Conservation (phyloP, 2,888 invertebrate species). For the Amblyjoppa fuscipennis region DNA sequence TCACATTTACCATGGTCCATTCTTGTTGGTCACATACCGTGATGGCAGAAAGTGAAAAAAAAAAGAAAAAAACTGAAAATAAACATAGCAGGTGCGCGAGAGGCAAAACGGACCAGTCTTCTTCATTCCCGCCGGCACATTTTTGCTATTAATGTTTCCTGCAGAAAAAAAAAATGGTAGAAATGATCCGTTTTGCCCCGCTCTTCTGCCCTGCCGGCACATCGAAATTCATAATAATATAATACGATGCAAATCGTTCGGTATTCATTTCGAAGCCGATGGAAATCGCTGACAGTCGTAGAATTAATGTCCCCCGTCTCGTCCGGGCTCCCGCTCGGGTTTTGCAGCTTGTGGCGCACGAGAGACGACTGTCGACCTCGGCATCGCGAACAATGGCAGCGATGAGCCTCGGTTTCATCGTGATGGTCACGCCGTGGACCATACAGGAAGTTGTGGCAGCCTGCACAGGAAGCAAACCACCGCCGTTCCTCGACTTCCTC, state of each 20-base stretch:
- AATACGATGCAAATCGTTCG: conserved; percentile 64
- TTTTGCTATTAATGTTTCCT: too few relatives aligned
- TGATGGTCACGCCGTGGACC: conserved; percentile 96
- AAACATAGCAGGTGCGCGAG: neutral
- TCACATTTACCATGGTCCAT: conserved; percentile 20
- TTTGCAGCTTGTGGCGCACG: conserved; percentile 87
- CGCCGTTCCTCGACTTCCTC: conserved; percentile 93
- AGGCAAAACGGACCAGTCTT: too few relatives aligned
- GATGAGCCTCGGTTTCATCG: conserved; percentile 96
- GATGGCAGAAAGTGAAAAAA: neutral
- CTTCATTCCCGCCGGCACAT: too few relatives aligned
- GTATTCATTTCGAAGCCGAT: conserved; percentile 58
- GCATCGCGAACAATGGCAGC: conserved; percentile 96
- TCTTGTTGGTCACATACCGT: conserved; percentile 15
- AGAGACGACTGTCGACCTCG: conserved; percentile 91
- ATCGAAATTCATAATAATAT: conserved; percentile 19
- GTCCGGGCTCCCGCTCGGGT: conserved; percentile 56
- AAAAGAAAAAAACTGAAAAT: conserved; percentile 14
- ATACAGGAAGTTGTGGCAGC: conserved; percentile 96
- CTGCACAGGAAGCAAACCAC: conserved; percentile 94
- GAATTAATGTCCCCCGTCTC: conserved; percentile 65
- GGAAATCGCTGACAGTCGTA: conserved; percentile 66
- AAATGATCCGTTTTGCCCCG: neutral
- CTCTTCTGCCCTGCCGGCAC: neutral
- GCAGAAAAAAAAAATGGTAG: too few relatives aligned